A percentile compares a stretch with the other conserved stretches of the same genome.
Evolutionary conservation across 1,140 invertebrate species (phyloP).

Genomic region (Eciton burchellii): DNA sequence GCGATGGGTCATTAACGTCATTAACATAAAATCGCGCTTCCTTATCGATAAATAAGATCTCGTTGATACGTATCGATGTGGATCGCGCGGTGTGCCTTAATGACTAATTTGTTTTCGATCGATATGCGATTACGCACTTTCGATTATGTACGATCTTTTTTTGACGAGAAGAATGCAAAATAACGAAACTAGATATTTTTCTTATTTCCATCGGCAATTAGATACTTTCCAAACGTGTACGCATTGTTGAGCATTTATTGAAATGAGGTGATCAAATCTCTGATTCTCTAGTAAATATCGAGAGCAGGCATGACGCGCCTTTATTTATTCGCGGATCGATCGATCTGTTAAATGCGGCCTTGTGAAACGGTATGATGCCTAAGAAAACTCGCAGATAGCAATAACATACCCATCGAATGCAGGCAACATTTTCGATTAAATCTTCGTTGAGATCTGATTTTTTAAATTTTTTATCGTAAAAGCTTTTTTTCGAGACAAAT

Average conservation of each 20-base stretch:
- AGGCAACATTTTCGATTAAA: neutral
- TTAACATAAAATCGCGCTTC: conserved; percentile 19
- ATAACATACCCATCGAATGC: neutral
- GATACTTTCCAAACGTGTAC: conserved; percentile 30
- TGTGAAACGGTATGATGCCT: neutral
- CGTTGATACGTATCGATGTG: neutral
- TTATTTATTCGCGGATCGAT: conserved; percentile 36
- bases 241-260: conserved; percentile 30
- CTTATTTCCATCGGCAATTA: conserved; percentile 55
- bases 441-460: neutral
- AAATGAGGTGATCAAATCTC: conserved; percentile 50
- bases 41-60: conserved; percentile 40
- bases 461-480: neutral
- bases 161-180: neutral
- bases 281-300: conserved; percentile 48
- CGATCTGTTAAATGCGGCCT: conserved; percentile 12
- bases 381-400: conserved; percentile 10
- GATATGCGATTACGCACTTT: conserved; percentile 2
- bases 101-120: conserved; percentile 25
- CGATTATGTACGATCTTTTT: conserved; percentile 30
- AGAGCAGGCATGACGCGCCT: neutral
- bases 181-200: conserved; percentile 51
- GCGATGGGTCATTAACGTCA: conserved; percentile 39
- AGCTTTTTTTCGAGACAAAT: neutral
- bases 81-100: neutral